phyloP scores from a whole-genome alignment of 35 echinoderm and acorn worm species.

The Heliocidaris erythrogramma region DNA sequence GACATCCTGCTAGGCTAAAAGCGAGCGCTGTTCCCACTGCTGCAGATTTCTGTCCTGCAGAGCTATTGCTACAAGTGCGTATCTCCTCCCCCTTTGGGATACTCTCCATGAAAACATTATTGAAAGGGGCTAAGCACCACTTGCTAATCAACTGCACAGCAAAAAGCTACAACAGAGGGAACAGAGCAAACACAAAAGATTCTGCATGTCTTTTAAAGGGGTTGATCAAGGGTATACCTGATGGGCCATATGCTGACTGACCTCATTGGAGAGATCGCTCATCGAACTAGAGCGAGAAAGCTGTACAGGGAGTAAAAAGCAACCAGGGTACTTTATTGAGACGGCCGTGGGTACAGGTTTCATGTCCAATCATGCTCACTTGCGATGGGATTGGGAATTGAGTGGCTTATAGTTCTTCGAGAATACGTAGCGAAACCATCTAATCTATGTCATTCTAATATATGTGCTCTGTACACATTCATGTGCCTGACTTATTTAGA shows the following conservation, averaged over 20 bases:
- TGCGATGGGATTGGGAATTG: neutral
- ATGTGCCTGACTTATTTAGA: neutral
- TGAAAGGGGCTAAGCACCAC: neutral
- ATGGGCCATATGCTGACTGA: slow-evolving; percentile 72
- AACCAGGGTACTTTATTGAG: slow-evolving; percentile 5
- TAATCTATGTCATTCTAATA: neutral
- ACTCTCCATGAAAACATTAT: too few relatives aligned
- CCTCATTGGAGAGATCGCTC: slow-evolving; percentile 90
- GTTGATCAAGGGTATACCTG: slow-evolving; percentile 21
- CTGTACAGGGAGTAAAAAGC: slow-evolving; percentile 54
- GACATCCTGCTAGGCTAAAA: neutral
- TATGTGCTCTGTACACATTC: neutral
- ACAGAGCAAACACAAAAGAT: neutral
- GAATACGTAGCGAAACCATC: neutral
- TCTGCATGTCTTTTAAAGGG: neutral
- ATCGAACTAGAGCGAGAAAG: slow-evolving; percentile 93
- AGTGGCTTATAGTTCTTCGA: neutral
- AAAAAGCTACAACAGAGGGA: neutral
- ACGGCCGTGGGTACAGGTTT: neutral
- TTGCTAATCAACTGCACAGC: neutral
- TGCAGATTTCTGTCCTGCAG: neutral
- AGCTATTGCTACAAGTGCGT: too few relatives aligned
- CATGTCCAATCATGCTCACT: neutral
- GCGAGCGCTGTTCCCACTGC: neutral
- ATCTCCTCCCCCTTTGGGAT: too few relatives aligned